Base-by-base conservation (phyloP, 2,888 invertebrate species). In the Operophtera brumata region DNA sequence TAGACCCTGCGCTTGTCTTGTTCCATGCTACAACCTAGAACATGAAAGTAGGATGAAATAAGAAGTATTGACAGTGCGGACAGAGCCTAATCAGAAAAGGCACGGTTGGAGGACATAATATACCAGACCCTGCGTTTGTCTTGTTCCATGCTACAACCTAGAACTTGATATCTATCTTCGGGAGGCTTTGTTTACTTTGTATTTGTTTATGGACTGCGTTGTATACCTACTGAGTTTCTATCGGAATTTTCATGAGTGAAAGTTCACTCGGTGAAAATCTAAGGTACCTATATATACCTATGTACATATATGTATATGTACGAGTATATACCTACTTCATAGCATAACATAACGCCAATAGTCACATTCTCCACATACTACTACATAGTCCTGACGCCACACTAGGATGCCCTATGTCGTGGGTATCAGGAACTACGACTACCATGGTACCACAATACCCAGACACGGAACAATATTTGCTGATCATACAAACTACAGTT, bases 151-250 rank as follows among this genome's bases (percentile, higher is more conserved):
- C 41, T 41, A 42, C 46, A 46, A 36, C 35, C 46, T 41, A 46
- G 28, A 41, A 35, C 41, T 46, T 52, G 52, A 46, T 52, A 52
- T 41, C 41, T 42, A 52, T 52, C 52, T 52, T 11, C 10, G 13
- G 28, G 9, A 37, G 51, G 45, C 51, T 36, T 46, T 52, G 36
- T 46, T 46, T 36, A 50, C 30, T 14, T 9, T 42, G 30, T 28
- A 28, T 40, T 20, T 7, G 26, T 37, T 35, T 35, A 35, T 11
- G 11, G 6, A 8, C 35, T 35, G 35, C 4, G 35, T 35, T 11
- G n/a, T n/a, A n/a, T n/a, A n/a, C 6, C 12, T 11, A 11, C 4
- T 35, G n/a, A 11, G 2, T 11, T 11, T 11, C 7, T 2, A 9
- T 2, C 7, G 4, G 12, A 35, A 12, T 35, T 35, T 35, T 6